phyloP scores from a whole-genome alignment of 1,140 invertebrate species.

The Saccostrea cuccullata region DNA sequence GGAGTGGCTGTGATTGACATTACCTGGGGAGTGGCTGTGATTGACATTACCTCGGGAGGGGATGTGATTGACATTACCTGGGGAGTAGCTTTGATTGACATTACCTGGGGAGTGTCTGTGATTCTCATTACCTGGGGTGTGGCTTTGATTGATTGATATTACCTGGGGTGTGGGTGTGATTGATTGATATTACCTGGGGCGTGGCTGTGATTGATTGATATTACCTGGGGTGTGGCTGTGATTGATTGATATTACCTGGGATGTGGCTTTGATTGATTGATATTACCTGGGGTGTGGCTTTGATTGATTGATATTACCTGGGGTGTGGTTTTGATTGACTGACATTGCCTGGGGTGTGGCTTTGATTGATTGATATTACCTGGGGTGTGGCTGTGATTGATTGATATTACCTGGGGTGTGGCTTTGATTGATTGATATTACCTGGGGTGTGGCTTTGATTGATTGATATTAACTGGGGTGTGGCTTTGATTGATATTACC shows the following conservation, averaged over 20 bases:
- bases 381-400: not conserved
- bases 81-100: not conserved
- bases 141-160: not conserved
- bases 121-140: too few relatives aligned
- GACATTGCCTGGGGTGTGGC: constrained; percentile 57
- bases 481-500: constrained; percentile 52
- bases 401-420: constrained; percentile 54
- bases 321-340: not conserved
- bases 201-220: not conserved
- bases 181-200: not conserved
- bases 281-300: too few relatives aligned
- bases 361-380: constrained; percentile 45
- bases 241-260: too few relatives aligned
- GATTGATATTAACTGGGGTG: constrained; percentile 52
- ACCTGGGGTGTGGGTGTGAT: constrained; percentile 63
- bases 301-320: not conserved
- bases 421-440: constrained; percentile 52
- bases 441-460: not conserved
- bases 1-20: not conserved
- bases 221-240: constrained; percentile 62
- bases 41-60: too few relatives aligned
- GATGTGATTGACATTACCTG: not conserved
- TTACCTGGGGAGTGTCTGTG: constrained; percentile 61
- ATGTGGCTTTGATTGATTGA: too few relatives aligned
- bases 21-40: constrained; percentile 63